Base-by-base conservation (phyloP, 2,797 vertebrate genomes). In the Luscinia luscinia region DNA sequence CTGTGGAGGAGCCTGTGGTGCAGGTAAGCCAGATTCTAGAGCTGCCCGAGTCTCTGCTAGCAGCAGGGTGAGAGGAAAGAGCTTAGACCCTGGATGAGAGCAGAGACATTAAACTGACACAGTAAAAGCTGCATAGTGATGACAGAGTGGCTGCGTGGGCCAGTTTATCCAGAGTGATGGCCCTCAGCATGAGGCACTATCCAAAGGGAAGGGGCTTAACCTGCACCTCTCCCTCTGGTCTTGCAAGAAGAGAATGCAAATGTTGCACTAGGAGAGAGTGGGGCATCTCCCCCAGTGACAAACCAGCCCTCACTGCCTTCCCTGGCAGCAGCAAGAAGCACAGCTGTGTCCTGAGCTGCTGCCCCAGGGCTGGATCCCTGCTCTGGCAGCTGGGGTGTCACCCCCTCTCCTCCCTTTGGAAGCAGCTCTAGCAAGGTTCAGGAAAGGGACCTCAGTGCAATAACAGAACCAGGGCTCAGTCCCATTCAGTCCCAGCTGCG, bases 401-500 rank as follows among this genome's bases (percentile, higher is more conserved):
- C 59, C 43, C 84, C 63, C 32, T 79, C 87, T 73, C 38, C 73
- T 59, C 72, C 81, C 82, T 58, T 73, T 36, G 62, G 57, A 62
- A 77, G 63, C 72, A 34, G 30, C 32, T 80, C 59, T 83, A 58
- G 86, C 22, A 43, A 72, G 32, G 45, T 74, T 86, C 88, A 83
- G 85, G 79, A 87, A 89, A 87, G 87, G 76, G 67, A 78, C 77
- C 66, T 93, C 55, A 77, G 89, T 96, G 92, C 96, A 96, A 67
- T 96, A 95, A 94, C 22, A 92, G 93, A 94, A 75, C 62, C 48
- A 43, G 73, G 68, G 72, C 79, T 72, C 4, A 5, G 52, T 55
- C 74, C 70, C 86, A 64, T 76, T 75, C 1, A 4, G 58, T 70
- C 74, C 77, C 88, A 66, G 81, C 63, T 72, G 36, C 1, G 2